Percentiles rank a stretch among this genome's conserved stretches.
Conservation (phyloP, 2,888 invertebrate genomes). For the Idaea biselata region DNA sequence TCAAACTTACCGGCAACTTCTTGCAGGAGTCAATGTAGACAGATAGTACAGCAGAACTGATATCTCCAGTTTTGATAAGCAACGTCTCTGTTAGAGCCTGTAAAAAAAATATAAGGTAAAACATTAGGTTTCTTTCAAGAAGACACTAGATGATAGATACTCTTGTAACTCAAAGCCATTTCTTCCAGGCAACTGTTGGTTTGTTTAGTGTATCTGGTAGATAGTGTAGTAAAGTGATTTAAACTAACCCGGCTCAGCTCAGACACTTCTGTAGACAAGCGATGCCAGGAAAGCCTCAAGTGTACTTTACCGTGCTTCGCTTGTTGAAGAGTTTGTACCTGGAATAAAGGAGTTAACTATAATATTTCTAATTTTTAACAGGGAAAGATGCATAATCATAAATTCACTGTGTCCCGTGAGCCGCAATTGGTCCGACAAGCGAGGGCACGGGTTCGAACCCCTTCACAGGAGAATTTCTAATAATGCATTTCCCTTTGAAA, state of each 20-base stretch:
- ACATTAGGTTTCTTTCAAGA: too few relatives aligned
- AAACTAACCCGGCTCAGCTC: slow-evolving; percentile 87
- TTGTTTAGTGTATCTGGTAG: not conserved
- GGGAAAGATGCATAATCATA: too few relatives aligned
- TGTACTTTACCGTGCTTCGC: slow-evolving; percentile 97
- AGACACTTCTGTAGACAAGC: slow-evolving; percentile 84
- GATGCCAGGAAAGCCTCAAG: slow-evolving; percentile 93
- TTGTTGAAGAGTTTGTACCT: slow-evolving; percentile 98
- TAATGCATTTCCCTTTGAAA: too few relatives aligned
- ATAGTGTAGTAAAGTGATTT: slow-evolving; percentile 5
- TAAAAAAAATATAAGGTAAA: slow-evolving; percentile 22
- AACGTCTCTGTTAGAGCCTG: slow-evolving; percentile 89
- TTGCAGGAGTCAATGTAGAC: slow-evolving; percentile 96
- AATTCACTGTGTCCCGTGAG: too few relatives aligned
- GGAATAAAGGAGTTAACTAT: slow-evolving; percentile 27
- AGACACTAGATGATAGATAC: too few relatives aligned
- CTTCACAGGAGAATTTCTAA: too few relatives aligned
- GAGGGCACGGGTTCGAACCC: too few relatives aligned
- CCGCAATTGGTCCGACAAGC: too few relatives aligned
- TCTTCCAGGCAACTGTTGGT: not conserved
- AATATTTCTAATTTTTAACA: too few relatives aligned
- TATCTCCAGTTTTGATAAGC: slow-evolving; percentile 85
- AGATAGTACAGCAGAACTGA: slow-evolving; percentile 89
- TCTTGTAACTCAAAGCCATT: too few relatives aligned
- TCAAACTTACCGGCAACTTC: slow-evolving; percentile 89